A percentile compares a stretch with the other conserved stretches of the same genome.
phyloP scores from a whole-genome alignment of 2,797 vertebrate genomes.

The Peromyscus nudipes region DNA sequence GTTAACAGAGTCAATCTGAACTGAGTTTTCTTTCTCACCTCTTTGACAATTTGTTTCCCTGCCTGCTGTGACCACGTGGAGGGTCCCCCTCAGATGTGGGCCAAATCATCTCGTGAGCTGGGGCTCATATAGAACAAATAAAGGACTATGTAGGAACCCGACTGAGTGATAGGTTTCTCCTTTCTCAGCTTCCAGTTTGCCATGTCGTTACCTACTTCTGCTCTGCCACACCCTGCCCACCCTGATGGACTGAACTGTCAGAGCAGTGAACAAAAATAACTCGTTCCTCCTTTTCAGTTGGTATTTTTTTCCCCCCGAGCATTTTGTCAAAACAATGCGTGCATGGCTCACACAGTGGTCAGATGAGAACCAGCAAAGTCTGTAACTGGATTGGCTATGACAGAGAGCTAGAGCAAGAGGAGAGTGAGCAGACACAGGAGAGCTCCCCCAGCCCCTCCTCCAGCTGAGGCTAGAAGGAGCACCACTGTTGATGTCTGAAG shows the following conservation, averaged over 20 bases:
- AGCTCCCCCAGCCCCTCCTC: fast-evolving
- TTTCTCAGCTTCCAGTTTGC: neutral
- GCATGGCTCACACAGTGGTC: neutral
- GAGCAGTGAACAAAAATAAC: neutral
- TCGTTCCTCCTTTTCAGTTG: neutral
- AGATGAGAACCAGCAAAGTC: neutral
- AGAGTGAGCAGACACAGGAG: neutral
- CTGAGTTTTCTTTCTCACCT: neutral
- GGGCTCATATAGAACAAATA: neutral
- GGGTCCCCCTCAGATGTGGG: neutral
- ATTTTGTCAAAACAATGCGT: neutral
- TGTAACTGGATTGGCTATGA: neutral
- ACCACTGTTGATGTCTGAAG: neutral
- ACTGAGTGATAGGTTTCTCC: neutral
- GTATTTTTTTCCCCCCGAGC: neutral
- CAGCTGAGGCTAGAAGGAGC: neutral
- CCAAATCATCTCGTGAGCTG: neutral
- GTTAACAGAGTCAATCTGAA: neutral
- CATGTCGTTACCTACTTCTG: neutral
- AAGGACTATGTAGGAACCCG: neutral
- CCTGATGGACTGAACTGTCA: neutral
- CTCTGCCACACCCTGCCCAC: neutral
- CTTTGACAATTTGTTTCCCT: neutral
- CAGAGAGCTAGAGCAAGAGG: neutral
- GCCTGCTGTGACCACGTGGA: neutral